Base-by-base conservation (phyloP, 2,888 invertebrate genomes). In the Cantharis rufa region DNA sequence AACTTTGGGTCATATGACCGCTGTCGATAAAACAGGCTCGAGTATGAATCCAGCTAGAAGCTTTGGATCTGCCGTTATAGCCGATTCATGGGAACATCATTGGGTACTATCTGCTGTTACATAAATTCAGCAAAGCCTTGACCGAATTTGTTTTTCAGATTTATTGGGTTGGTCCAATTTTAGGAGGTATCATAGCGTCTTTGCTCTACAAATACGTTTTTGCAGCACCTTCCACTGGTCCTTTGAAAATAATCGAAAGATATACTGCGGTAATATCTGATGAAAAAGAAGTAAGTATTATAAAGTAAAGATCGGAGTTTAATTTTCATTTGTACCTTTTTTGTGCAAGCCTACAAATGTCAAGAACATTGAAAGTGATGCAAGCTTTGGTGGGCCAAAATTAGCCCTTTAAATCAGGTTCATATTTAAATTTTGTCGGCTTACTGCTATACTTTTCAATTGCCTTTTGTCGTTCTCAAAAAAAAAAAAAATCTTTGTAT, bases 41-140 rank as follows among this genome's bases (percentile, higher is more conserved):
- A 94, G 96, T 83, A 97, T 97, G 97, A 97, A 97, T 89, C 96
- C 97, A 0, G 97, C 97, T 0, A 91, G 97, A 79, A 94, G 95
- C 77, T 92, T 97, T 84, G 97, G 97, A 76, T 95, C 96, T 0
- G 95, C 97, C 2, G 92, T 96, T 21, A 92, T 96, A 75, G 92
- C 92, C 80, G 92, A 92, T 78, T 88, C 89, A 28, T 97, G 95
- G 94, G 88, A 89, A 3, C 88, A 95, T 82, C 97, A 97, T 84
- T 97, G 97, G 96, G 93, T 96, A 89, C 90, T 48, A 48, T 7
- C 7, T 48, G n/a, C n/a, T 48, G 7, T n/a, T 48, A 90, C 16
- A 27, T 10, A 10, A 63, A 11, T 10, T 18, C 15, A 62, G 83
- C 10, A 69, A 27, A 61, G n/a, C 10, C 15, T 27, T 69, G 10